Conservation (phyloP, 2,113 vertebrate genomes). For the Andinoacara biseriatus region DNA sequence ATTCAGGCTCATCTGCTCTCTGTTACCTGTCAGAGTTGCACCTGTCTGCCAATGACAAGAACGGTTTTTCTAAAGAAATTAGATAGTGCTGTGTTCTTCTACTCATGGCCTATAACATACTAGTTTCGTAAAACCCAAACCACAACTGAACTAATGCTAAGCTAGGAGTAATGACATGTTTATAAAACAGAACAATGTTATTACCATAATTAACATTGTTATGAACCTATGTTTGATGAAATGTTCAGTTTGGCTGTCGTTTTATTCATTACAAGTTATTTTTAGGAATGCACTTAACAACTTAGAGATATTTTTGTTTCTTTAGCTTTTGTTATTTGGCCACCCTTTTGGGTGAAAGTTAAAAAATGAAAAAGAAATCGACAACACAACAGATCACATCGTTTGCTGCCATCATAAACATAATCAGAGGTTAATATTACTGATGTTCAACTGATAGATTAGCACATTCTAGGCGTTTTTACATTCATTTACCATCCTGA, state of each 20-base stretch:
- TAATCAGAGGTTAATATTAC: background rate
- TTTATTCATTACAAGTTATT: background rate
- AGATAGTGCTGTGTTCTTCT: background rate
- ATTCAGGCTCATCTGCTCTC: background rate
- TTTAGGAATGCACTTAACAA: too few species aligned
- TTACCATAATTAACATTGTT: background rate
- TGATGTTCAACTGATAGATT: background rate
- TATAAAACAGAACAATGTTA: background rate
- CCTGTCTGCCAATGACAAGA: background rate
- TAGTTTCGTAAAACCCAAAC: background rate
- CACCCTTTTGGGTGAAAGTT: background rate
- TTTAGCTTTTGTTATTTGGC: background rate
- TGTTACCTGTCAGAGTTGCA: slow-evolving; percentile 25
- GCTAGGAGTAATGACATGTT: background rate
- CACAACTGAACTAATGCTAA: background rate
- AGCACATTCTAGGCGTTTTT: background rate
- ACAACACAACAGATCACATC: background rate
- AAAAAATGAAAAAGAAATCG: background rate
- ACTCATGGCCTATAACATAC: background rate
- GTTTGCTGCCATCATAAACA: background rate
- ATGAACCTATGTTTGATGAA: background rate
- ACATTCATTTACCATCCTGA: background rate
- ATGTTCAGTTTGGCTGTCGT: background rate
- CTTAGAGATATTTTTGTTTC: too few species aligned
- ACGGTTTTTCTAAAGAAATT: background rate